Conservation (phyloP, 2,113 vertebrate genomes). For the Siniperca knerii region DNA sequence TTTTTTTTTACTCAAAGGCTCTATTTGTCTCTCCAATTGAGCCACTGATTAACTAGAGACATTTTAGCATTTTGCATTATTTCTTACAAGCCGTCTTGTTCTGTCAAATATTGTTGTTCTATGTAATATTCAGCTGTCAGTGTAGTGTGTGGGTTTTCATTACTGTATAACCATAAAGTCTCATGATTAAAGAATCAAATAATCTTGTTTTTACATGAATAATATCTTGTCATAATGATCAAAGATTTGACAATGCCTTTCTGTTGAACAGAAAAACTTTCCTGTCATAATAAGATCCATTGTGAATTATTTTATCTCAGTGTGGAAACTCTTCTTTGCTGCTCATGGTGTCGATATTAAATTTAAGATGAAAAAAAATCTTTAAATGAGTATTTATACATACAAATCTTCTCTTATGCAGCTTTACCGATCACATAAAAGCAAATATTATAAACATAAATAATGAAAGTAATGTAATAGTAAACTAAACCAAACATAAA, state of each 20-base stretch:
- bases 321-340: background rate
- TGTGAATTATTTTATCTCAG: background rate
- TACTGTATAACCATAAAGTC: background rate
- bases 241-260: slow-evolving; percentile 11
- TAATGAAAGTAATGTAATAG: background rate
- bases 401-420: slow-evolving; percentile 2
- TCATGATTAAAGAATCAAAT: background rate
- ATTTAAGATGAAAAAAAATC: background rate
- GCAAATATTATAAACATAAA: slow-evolving; percentile 23
- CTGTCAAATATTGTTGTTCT: background rate
- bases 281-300: slow-evolving; percentile 10
- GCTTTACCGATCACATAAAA: slow-evolving; percentile 11
- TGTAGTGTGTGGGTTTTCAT: background rate
- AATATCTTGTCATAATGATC: slow-evolving; percentile 8
- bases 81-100: slow-evolving; percentile 10
- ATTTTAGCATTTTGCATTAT: background rate
- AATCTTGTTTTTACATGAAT: slow-evolving; percentile 3
- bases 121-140: background rate
- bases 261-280: background rate
- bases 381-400: background rate
- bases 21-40: too few species aligned
- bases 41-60: background rate
- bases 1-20: too few species aligned
- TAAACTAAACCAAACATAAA: slow-evolving; percentile 6
- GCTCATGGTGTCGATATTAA: background rate